These are phyloP conservation scores for Apamea monoglypha DNA, from an alignment of 2,888 invertebrate genomes.

Conservation along the genomic window DNA sequence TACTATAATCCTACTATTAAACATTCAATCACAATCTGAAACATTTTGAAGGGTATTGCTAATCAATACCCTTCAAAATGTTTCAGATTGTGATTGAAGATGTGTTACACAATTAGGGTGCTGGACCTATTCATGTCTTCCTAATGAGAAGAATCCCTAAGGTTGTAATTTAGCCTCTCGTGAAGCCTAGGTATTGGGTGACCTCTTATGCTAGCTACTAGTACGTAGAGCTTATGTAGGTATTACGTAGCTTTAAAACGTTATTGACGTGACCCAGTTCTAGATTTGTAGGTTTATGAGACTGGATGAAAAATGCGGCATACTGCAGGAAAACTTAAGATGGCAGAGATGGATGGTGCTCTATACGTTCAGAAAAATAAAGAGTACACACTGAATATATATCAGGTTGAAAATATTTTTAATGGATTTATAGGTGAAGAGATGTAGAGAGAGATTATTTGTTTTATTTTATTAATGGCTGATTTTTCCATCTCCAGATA, in stretches of 20 bases:
- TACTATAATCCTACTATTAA: too few species aligned
- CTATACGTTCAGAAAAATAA: constrained; percentile 3
- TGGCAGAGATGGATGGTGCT: constrained; percentile 37
- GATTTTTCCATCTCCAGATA: too few species aligned
- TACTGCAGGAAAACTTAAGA: constrained; percentile 43
- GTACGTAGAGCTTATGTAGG: neutral
- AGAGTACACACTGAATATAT: neutral
- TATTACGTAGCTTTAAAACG: constrained; percentile 43
- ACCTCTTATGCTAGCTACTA: neutral
- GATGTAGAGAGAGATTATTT: too few species aligned
- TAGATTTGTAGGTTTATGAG: constrained; percentile 39
- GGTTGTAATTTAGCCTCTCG: neutral
- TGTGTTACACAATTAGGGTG: neutral
- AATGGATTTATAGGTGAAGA: neutral
- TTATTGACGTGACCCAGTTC: constrained; percentile 56
- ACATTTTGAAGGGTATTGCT: too few species aligned
- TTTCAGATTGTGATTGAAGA: neutral
- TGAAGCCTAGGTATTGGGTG: neutral
- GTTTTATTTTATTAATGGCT: too few species aligned
- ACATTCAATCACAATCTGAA: too few species aligned
- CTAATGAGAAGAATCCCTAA: neutral
- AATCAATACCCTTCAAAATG: neutral
- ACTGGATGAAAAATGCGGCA: constrained; percentile 51
- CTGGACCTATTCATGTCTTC: neutral
- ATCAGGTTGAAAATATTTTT: neutral